Base-by-base conservation (phyloP, 2,888 invertebrate species). In the Cantharis flavilabris region DNA sequence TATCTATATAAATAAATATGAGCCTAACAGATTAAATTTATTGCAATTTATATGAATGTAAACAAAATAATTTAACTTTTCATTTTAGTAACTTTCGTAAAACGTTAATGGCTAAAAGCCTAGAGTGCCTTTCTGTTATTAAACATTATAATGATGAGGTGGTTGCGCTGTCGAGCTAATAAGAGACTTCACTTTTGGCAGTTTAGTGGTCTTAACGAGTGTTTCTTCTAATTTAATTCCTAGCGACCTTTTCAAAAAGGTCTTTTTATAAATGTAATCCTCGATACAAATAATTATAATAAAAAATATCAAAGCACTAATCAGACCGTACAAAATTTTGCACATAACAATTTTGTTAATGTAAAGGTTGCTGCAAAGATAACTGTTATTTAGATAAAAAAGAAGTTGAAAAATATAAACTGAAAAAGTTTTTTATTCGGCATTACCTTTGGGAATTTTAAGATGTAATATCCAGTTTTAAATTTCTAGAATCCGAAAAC, bases 131-230 rank as follows among this genome's bases (percentile, higher is more conserved):
- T 26, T 64, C 65, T 71, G 70, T 75, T 75, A 75, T 75, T 75
- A 75, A 75, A 75, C 75, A 75, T 75, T 70, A 75, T 75, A 75
- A 75, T 75, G 75, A 75, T 64, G 75, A 70, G 70, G 65, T 70
- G 75, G 70, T 75, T 75, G 70, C 71, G 75, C 75, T 75, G 70
- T 75, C 65, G 69, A 33, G 75, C 75, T 75, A 75, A 75, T 75
- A 75, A 75, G 75, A 49, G 70, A 70, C 75, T 75, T 70, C 70
- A 75, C 75, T 75, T 75, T 63, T 75, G 75, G 75, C 65, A 70
- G 69, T 70, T 64, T 69, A 70, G 75, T 70, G 75, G 75, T 75
- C 75, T 70, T 75, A 75, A 71, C 69, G 75, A 75, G 65, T 30
- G 70, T 75, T 75, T 62, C 69, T 71, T 62, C 70, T 75, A 75